phyloP scores from a whole-genome alignment of 2,797 vertebrate genomes.

The Pempheris klunzingeri region DNA sequence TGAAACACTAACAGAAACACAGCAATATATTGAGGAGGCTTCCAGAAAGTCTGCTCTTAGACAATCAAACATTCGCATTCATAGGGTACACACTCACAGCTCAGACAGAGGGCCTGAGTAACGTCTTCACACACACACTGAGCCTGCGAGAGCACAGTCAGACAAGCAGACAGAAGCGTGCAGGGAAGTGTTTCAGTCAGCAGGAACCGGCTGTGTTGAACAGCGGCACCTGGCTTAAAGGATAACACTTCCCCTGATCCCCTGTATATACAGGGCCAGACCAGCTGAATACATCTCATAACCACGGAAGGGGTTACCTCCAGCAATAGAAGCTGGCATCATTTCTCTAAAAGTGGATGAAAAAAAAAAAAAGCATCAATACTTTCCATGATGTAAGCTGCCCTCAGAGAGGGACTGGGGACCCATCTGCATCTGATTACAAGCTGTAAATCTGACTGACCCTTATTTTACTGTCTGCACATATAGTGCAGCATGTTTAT shows the following conservation, averaged over 20 bases:
- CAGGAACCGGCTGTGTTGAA: conserved; percentile 74
- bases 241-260: conserved; percentile 75
- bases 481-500: conserved; percentile 65
- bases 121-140: conserved; percentile 64
- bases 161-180: conserved; percentile 63
- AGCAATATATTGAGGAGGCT: conserved; percentile 30
- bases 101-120: conserved; percentile 60
- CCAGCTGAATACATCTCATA: conserved; percentile 66
- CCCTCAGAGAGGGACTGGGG: conserved; percentile 55
- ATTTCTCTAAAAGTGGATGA: conserved; percentile 52
- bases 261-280: conserved; percentile 52
- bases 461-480: conserved; percentile 45
- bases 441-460: conserved; percentile 66
- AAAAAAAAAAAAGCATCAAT: conserved; percentile 52
- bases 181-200: conserved; percentile 74
- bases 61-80: conserved; percentile 45
- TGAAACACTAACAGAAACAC: conserved; percentile 46
- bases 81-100: conserved; percentile 51
- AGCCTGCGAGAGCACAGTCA: conserved; percentile 56
- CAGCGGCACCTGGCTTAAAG: conserved; percentile 80
- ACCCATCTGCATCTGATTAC: conserved; percentile 74
- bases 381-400: conserved; percentile 64
- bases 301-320: conserved; percentile 46
- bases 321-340: conserved; percentile 42
- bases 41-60: conserved; percentile 50